Evolutionary conservation across 2,797 vertebrate species (phyloP), one percentile per base, ranked within the genome.

Genomic region (Limnodromus scolopaceus): DNA sequence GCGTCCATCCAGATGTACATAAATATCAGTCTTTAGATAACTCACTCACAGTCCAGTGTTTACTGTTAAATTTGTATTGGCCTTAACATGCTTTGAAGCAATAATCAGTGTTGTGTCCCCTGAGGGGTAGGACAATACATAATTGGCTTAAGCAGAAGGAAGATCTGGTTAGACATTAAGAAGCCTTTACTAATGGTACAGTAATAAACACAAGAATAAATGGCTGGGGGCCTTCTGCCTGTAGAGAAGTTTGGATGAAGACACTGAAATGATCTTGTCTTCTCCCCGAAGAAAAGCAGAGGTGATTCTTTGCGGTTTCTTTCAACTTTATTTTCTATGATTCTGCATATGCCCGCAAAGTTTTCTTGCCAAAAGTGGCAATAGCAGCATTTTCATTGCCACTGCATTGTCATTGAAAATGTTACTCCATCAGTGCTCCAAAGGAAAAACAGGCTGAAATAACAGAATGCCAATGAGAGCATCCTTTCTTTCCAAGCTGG

Each of bases 71-170:
- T 88, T 90, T 74, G 9, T 39, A 25, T 87, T 55, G 6, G 70
- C 48, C 45, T 89, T 87, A 91, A 78, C 48, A 28, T 66, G n/a
- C 78, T 92, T 96, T 72, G 84, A 93, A 91, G 89, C 84, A 91
- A 85, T 91, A 92, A 92, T 83, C 5, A 12, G 75, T 84, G 51
- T 48, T 87, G 36, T 79, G 87, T 84, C 84, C 92, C 86, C 45
- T 57, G 78, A 19, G 63, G 48, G 19, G 91, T 20, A 84, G 84
- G 64, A 84, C 89, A 94, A 74, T 70, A 70, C 74, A 53, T 91
- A 91, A 94, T 87, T 96, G 55, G 55, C 86, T 94, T 94, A 94
- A 96, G 84, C 84, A 92, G 95, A 91, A 96, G 83, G 80, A 96
- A 85, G 64, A 85, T 93, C 78, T 63, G 10, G 14, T 87, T 92